phyloP scores from a whole-genome alignment of 2,113 vertebrate genomes.

The Sigmodon hispidus region DNA sequence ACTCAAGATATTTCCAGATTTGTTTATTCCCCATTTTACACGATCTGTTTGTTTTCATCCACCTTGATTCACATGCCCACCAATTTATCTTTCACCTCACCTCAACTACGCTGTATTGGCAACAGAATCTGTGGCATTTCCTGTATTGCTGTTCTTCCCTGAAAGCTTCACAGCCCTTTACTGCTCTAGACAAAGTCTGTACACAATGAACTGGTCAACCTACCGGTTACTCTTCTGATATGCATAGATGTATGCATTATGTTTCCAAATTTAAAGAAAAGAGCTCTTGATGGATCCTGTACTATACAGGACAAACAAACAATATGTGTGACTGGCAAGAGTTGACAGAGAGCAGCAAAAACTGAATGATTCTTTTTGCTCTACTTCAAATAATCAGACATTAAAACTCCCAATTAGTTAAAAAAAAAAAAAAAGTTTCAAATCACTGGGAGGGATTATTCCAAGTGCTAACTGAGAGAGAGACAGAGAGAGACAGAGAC shows the following conservation, averaged over 20 bases:
- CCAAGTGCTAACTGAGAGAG: not conserved
- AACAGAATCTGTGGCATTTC: not conserved
- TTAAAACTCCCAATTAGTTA: not conserved
- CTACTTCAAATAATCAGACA: slow-evolving; percentile 14
- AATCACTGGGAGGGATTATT: slow-evolving; percentile 22
- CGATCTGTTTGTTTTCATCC: slow-evolving; percentile 14
- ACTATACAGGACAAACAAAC: not conserved
- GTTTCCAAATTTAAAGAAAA: not conserved
- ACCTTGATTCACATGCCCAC: not conserved
- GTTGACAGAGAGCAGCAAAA: not conserved
- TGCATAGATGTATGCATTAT: not conserved
- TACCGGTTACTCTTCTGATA: not conserved
- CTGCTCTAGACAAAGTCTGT: not conserved
- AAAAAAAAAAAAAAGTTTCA: not conserved
- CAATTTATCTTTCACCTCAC: rapidly evolving
- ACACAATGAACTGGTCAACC: not conserved
- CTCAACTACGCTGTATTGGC: not conserved
- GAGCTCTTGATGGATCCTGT: not conserved
- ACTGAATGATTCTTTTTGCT: not conserved
- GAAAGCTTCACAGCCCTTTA: not conserved
- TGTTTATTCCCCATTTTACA: not conserved
- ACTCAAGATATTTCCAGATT: not conserved
- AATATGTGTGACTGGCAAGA: not conserved
- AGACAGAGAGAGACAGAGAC: no score
- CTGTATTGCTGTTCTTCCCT: not conserved